These are phyloP conservation scores for Drosophila sulfurigaster DNA, from an alignment of 1,140 invertebrate genomes.

Conservation along the genomic window DNA sequence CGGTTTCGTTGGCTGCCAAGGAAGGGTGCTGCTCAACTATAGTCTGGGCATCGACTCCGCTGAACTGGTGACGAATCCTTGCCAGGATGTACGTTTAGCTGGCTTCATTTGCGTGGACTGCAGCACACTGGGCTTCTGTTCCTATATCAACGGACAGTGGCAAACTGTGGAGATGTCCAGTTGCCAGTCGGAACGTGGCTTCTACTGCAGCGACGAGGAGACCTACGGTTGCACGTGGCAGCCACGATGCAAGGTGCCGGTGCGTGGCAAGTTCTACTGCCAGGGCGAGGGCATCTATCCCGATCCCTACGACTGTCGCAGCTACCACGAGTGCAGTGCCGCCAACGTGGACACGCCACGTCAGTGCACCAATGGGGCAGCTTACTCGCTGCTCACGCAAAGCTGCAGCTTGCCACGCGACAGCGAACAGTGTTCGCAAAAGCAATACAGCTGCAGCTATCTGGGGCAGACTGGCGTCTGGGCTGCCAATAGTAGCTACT, in stretches of 20 bases:
- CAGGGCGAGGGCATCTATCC: conserved; percentile 75
- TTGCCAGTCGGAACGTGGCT: conserved; percentile 57
- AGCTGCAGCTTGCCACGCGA: conserved; percentile 58
- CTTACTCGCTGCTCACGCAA: conserved; percentile 53
- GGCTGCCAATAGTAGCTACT: conserved; percentile 66
- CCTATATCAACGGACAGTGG: conserved; percentile 55
- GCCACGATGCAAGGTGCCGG: conserved; percentile 53
- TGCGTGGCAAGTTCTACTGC: conserved; percentile 69
- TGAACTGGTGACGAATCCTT: conserved; percentile 55
- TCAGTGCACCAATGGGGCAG: conserved; percentile 63
- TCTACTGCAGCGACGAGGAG: conserved; percentile 75
- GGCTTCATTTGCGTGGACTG: conserved; percentile 75
- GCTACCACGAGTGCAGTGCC: conserved; percentile 78
- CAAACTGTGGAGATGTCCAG: conserved; percentile 53
- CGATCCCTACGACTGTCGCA: conserved; percentile 82
- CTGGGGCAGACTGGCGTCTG: conserved; percentile 68
- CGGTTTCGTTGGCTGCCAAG: not conserved
- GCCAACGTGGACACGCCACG: conserved; percentile 52
- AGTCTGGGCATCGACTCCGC: conserved; percentile 37
- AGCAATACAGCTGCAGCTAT: conserved; percentile 64
- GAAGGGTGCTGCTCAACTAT: not conserved
- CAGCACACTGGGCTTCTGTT: conserved; percentile 63
- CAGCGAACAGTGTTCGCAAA: conserved; percentile 49
- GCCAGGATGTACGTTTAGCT: conserved; percentile 53
- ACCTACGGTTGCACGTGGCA: conserved; percentile 68